Percentiles rank a stretch among this genome's conserved stretches.
Conservation (phyloP, 2,797 vertebrate genomes). For the Onychomys leucogaster region DNA sequence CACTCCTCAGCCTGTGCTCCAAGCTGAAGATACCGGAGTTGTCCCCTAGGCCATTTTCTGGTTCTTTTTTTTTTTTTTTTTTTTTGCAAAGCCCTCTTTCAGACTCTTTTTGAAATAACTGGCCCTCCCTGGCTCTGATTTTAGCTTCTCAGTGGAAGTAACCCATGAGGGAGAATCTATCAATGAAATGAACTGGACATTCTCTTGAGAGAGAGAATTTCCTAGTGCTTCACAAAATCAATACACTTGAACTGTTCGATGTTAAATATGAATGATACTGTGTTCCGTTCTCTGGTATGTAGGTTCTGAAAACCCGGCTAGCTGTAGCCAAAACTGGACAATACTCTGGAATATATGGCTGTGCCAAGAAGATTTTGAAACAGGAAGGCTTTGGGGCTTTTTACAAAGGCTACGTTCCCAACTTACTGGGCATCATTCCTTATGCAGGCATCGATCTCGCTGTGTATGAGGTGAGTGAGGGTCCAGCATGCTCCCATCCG, state of each 20-base stretch:
- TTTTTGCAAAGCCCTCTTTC: not conserved
- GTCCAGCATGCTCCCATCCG: slow-evolving; percentile 81
- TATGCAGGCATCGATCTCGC: slow-evolving; percentile 97
- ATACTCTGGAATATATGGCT: slow-evolving; percentile 94
- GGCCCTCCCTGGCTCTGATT: not conserved
- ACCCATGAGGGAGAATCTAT: not conserved
- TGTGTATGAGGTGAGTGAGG: slow-evolving; percentile 93
- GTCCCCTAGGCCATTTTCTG: not conserved
- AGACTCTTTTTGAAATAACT: not conserved
- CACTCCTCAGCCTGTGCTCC: not conserved
- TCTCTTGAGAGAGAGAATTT: not conserved
- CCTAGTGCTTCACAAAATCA: not conserved
- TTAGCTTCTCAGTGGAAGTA: not conserved
- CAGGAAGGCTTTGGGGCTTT: slow-evolving; percentile 93
- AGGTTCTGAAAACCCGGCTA: slow-evolving; percentile 98
- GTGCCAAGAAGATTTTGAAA: slow-evolving; percentile 94
- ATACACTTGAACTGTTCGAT: slow-evolving; percentile 5
- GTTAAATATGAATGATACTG: not conserved
- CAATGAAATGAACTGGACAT: not conserved
- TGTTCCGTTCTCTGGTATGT: not conserved
- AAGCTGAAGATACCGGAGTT: not conserved
- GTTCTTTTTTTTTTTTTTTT: not conserved
- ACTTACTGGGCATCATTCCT: slow-evolving; percentile 97
- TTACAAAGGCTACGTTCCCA: slow-evolving; percentile 96
- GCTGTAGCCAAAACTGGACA: slow-evolving; percentile 96